Conservation (phyloP, 2,113 vertebrate genomes). For the Ascaphus truei region DNA sequence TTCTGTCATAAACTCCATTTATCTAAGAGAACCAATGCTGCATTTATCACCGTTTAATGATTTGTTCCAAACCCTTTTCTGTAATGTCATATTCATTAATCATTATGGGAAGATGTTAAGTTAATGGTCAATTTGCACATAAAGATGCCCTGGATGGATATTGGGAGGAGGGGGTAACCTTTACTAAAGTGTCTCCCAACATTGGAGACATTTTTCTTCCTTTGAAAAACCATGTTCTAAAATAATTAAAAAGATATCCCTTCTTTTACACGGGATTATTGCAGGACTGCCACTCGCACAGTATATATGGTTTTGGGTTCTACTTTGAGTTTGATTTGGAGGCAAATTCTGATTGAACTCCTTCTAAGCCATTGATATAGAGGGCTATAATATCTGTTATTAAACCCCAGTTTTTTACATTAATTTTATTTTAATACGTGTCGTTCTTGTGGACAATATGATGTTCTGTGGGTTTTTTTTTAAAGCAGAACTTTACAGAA, state of each 20-base stretch:
- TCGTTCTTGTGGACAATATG: no score
- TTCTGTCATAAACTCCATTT: not conserved
- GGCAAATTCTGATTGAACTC: no score
- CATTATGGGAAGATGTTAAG: slow-evolving; percentile 9
- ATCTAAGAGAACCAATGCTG: slow-evolving; percentile 1
- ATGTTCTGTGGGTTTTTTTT: no score
- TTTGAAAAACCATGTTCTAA: not conserved
- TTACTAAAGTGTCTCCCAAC: not conserved
- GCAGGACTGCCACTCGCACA: no score
- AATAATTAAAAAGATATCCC: not conserved
- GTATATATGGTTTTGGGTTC: no score
- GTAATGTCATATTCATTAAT: slow-evolving; percentile 32
- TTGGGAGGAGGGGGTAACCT: slow-evolving; percentile 3
- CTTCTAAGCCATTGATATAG: no score
- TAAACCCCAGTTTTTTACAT: no score
- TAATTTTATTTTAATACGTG: no score
- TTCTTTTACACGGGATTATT: no score
- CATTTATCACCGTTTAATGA: slow-evolving; percentile 26
- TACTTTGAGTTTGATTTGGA: no score
- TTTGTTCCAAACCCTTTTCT: not conserved
- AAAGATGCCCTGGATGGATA: not conserved
- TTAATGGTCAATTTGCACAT: slow-evolving; percentile 19
- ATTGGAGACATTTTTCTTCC: not conserved
- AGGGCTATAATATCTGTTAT: no score
- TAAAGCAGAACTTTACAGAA: no score